Evolutionary conservation across 1,140 invertebrate species (phyloP).

Genomic region (Trichogramma pretiosum): DNA sequence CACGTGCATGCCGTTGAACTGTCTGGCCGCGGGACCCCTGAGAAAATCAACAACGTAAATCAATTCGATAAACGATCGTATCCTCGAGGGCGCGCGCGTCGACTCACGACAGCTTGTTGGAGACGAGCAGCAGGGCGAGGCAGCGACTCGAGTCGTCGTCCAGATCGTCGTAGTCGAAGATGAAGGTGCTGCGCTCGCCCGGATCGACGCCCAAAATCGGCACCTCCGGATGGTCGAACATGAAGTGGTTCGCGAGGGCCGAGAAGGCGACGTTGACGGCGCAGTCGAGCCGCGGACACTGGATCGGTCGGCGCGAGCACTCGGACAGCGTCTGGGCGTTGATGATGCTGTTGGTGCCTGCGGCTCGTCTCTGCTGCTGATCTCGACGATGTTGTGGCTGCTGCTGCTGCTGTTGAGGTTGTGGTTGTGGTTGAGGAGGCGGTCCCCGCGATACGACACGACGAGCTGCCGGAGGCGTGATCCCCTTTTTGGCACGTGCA

Average conservation of each 20-base stretch:
- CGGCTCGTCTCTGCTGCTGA: too few species aligned
- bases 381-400: conserved; percentile 21
- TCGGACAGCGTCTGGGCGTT: conserved; percentile 28
- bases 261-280: conserved; percentile 39
- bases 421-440: too few species aligned
- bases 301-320: conserved; percentile 37
- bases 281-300: conserved; percentile 36
- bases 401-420: conserved; percentile 20
- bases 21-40: conserved; percentile 28
- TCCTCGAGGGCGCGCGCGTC: background rate
- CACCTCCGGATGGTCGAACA: conserved; percentile 42
- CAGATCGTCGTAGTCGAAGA: conserved; percentile 32
- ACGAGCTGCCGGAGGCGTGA: too few species aligned
- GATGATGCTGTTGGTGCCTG: conserved; percentile 14
- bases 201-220: conserved; percentile 37
- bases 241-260: conserved; percentile 36
- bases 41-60: too few species aligned
- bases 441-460: too few species aligned
- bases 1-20: conserved; percentile 37
- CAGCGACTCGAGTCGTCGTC: conserved; percentile 33
- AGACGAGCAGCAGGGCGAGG: conserved; percentile 36
- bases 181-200: conserved; percentile 33
- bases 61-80: too few species aligned
- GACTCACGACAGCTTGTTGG: conserved; percentile 39
- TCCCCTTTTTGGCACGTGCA: too few species aligned